Base-by-base conservation (phyloP, 2,113 vertebrate species). In the Barbus barbus region DNA sequence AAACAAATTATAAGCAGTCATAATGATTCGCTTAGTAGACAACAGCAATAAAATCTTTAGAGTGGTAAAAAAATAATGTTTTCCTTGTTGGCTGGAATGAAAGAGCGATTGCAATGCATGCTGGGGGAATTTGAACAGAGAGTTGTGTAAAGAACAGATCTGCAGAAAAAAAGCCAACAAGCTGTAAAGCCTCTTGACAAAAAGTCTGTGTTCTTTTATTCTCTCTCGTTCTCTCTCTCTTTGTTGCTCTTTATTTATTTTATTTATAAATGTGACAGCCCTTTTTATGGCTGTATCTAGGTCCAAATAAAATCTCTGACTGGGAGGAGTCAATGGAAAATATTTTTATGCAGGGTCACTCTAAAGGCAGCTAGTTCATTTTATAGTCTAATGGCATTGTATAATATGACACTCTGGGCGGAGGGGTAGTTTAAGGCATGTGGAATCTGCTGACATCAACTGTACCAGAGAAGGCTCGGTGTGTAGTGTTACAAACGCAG, bases 401-500 rank as follows among this genome's bases (percentile, higher is more conserved):
- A 9, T 76, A 63, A 81, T 11, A 53, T 74, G 46, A 53, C 12
- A 41, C 75, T 56, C 6, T 7, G 61, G 41, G 44, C 0, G 18
- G 28, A 31, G n/a, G 78, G 36, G 6, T 16, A 71, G 46, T 53
- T 22, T 78, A 41, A 41, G 26, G 1, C 44, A 65, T 33, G 38
- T 56, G 58, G 18, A 51, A 69, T 65, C 4, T 58, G 83, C 75
- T 78, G 44, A 69, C 16, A 84, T 28, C 9, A 31, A 31, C n/a
- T 28, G 18, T 22, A 80, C 46, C 24, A 0, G 73, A 75, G 73
- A 24, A 28, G 82, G 24, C 53, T 72, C 36, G 7, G 53, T 24
- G 56, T 80, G 78, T 80, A 56, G 85, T 22, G 24, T 14, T 14
- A n/a, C n/a, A 31, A 73, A 36, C 74, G 80, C 46, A 20, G 14